These are phyloP conservation scores for Boloria euphrosyne DNA, from an alignment of 2,888 invertebrate species.

Conservation along the genomic window DNA sequence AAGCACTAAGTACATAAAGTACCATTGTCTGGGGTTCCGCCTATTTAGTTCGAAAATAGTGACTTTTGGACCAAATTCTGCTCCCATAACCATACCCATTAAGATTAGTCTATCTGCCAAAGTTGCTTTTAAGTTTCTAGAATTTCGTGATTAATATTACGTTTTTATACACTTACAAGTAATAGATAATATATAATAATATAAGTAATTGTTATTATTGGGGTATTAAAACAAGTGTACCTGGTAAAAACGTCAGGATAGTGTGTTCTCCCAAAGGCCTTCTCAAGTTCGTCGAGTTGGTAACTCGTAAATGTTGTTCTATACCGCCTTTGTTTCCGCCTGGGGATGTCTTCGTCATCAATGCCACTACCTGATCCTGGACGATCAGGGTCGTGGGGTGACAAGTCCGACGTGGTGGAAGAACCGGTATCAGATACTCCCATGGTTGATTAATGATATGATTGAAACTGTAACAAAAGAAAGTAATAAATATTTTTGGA, in stretches of 20 bases:
- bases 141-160: background rate
- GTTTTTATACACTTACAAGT: no score
- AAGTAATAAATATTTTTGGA: background rate
- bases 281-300: constrained; percentile 97
- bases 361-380: constrained; percentile 71
- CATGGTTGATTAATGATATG: constrained; percentile 51
- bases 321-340: constrained; percentile 95
- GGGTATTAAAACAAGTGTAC: constrained; percentile 68
- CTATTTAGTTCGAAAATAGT: no score
- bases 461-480: constrained; percentile 50
- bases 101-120: no score
- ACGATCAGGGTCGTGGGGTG: constrained; percentile 61
- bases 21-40: background rate
- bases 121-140: background rate
- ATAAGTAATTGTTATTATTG: no score
- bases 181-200: no score
- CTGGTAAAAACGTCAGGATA: constrained; percentile 99
- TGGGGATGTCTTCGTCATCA: constrained; percentile 90
- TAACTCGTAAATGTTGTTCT: constrained; percentile 96
- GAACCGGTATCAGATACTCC: constrained; percentile 73
- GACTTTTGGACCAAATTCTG: no score
- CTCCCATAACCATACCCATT: no score
- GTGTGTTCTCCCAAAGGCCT: constrained; percentile 98
- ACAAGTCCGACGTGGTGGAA: constrained; percentile 64
- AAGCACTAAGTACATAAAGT: no score